Evolutionary conservation across 2,888 invertebrate genomes (phyloP).

Genomic region (Standfussiana lucernea): DNA sequence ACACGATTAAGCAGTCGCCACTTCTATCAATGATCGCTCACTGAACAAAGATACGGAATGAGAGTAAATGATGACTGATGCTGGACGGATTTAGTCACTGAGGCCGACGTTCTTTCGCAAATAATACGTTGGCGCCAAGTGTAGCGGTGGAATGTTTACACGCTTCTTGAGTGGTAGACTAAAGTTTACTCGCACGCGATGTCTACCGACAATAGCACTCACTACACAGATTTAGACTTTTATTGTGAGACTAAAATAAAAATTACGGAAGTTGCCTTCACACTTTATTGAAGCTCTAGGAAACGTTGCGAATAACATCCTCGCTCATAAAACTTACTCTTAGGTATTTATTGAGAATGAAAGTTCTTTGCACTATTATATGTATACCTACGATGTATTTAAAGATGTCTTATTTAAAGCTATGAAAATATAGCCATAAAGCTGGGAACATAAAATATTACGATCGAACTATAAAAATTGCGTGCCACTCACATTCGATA

Average conservation of each 20-base stretch:
- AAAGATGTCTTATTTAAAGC: conserved; percentile 71
- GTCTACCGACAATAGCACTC: conserved; percentile 65
- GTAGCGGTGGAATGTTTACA: conserved; percentile 56
- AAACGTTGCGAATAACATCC: conserved; percentile 51
- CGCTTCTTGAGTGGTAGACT: conserved; percentile 60
- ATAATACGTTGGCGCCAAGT: conserved; percentile 56
- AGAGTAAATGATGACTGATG: conserved; percentile 53
- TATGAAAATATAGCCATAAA: conserved; percentile 74
- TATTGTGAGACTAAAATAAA: conserved; percentile 65
- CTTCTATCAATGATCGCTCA: conserved; percentile 42
- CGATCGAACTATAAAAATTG: conserved; percentile 80
- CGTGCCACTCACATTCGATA: conserved; percentile 74
- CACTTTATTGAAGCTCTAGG: conserved; percentile 54
- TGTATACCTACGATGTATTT: conserved; percentile 32
- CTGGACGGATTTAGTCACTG: conserved; percentile 52
- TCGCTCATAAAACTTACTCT: conserved; percentile 54
- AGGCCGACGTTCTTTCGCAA: conserved; percentile 63
- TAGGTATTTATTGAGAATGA: conserved; percentile 50
- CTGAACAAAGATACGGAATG: conserved; percentile 50
- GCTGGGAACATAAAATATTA: conserved; percentile 80
- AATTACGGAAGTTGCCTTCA: conserved; percentile 59
- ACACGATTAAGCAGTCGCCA: conserved; percentile 48
- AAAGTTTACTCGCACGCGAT: conserved; percentile 65
- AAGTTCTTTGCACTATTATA: conserved; percentile 43
- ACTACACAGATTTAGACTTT: conserved; percentile 63